Evolutionary conservation across 2,888 invertebrate genomes (phyloP), one percentile per base, ranked within the genome.

Genomic region (Stenurella melanura): DNA sequence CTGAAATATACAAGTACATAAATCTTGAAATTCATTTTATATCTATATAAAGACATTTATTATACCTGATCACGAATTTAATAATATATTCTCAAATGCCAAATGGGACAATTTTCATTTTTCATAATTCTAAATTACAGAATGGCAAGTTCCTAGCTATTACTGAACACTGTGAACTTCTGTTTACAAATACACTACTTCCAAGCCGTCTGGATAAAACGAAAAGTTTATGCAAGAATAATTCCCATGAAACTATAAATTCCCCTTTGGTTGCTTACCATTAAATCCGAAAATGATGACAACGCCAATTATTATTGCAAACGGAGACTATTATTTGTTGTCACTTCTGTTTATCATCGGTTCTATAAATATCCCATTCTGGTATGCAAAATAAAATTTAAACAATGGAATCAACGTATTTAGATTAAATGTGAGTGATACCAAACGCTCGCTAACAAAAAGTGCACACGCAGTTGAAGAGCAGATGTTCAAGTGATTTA

Each of bases 401-500:
- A 70, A 57, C 70, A 70, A 61, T 70, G 60, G 38, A 19, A 21
- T 60, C 60, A 58, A 70, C 58, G 15, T 42, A 61, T 38, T 60
- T 60, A 19, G 34, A 26, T 64, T 18, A 64, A 38, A 15, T 67
- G 7, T 67, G 7, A 50, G 26, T 54, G 54, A 67, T 67, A 67
- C 26, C 26, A 11, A 10, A 19, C 50, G n/a, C 19, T 21, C 50
- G 34, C 21, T 67, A 26, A 54, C 34, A 42, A 70, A 69, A 70
- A 60, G 21, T 50, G 60, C 58, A 17, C 12, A 61, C 58, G 42
- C 42, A 61, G 60, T 60, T 70, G 70, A 15, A 15, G 42, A 21
- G 42, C 60, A 70, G 60, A 70, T 69, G 60, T 70, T 60, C 38
- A 34, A 58, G 17, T 10, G 68, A 56, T 69, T 57, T 57, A 70